Conservation (phyloP, 2,888 invertebrate species). For the Pegoplata infirma region DNA sequence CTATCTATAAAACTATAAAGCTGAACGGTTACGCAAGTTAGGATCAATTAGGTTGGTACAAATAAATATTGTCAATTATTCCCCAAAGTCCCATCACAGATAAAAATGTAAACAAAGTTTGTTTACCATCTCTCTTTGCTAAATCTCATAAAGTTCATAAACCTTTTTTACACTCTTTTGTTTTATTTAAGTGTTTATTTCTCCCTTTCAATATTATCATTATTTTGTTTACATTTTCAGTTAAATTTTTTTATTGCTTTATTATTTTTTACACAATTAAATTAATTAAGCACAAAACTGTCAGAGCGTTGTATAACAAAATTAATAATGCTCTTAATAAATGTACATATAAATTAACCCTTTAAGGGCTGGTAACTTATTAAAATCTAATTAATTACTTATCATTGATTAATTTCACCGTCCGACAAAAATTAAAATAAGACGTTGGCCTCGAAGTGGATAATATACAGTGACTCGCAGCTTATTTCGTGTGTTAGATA, state of each 20-base stretch:
- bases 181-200: neutral
- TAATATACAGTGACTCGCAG: too few relatives aligned
- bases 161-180: constrained; percentile 32
- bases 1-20: too few relatives aligned
- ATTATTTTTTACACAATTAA: constrained; percentile 30
- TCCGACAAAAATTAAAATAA: too few relatives aligned
- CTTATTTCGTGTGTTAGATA: too few relatives aligned
- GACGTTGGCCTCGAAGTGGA: too few relatives aligned
- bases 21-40: too few relatives aligned
- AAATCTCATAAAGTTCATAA: constrained; percentile 39
- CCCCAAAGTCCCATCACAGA: neutral
- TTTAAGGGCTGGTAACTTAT: too few relatives aligned
- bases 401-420: too few relatives aligned
- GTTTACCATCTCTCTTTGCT: neutral
- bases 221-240: constrained; percentile 36
- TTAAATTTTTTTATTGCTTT: constrained; percentile 26
- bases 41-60: too few relatives aligned
- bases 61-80: too few relatives aligned
- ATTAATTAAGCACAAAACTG: constrained; percentile 39
- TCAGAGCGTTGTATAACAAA: neutral
- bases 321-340: neutral
- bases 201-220: neutral
- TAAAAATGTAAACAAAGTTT: constrained; percentile 5
- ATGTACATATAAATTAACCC: too few relatives aligned
- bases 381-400: too few relatives aligned